These are phyloP conservation scores for Lordiphosa andalusiaca DNA, from an alignment of 2,888 invertebrate genomes.

Conservation along the genomic window DNA sequence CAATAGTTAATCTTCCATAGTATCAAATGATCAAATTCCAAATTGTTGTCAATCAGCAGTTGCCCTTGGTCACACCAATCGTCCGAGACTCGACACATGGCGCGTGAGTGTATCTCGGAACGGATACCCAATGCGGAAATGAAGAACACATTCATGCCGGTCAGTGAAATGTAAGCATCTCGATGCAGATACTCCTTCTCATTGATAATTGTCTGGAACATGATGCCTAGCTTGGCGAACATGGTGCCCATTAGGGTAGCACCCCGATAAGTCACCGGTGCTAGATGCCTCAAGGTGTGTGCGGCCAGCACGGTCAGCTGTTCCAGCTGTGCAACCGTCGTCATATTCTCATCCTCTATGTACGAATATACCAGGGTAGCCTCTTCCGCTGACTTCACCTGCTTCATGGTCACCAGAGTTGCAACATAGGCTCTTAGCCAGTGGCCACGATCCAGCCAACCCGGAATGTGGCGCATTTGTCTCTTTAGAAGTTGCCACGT, in stretches of 20 bases:
- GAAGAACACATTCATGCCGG: slow-evolving; percentile 15
- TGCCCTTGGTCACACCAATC: slow-evolving; percentile 9
- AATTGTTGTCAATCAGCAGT: background rate
- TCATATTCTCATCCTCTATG: background rate
- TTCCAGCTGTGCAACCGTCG: slow-evolving; percentile 22
- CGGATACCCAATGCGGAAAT: background rate
- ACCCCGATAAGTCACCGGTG: slow-evolving; percentile 1
- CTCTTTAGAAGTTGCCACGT: background rate
- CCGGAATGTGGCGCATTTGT: background rate
- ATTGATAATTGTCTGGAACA: background rate
- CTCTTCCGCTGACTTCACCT: background rate
- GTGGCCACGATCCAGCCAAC: slow-evolving; percentile 7
- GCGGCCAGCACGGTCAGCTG: slow-evolving; percentile 14
- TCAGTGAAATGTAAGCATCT: slow-evolving; percentile 15
- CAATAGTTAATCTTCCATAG: slow-evolving; percentile 21
- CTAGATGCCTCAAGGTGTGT: background rate
- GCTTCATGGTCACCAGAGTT: slow-evolving; percentile 4
- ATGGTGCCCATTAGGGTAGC: slow-evolving; percentile 8
- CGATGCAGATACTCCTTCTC: slow-evolving; percentile 13
- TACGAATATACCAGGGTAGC: slow-evolving; percentile 2
- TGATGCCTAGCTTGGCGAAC: background rate
- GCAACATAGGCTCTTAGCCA: slow-evolving; percentile 21
- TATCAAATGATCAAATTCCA: slow-evolving; percentile 10
- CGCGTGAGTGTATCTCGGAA: slow-evolving; percentile 5
- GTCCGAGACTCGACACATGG: slow-evolving; percentile 26